Percentiles rank a stretch among this genome's conserved stretches.
phyloP scores from a whole-genome alignment of 2,888 invertebrate species.

The Rhodophaea formosa region DNA sequence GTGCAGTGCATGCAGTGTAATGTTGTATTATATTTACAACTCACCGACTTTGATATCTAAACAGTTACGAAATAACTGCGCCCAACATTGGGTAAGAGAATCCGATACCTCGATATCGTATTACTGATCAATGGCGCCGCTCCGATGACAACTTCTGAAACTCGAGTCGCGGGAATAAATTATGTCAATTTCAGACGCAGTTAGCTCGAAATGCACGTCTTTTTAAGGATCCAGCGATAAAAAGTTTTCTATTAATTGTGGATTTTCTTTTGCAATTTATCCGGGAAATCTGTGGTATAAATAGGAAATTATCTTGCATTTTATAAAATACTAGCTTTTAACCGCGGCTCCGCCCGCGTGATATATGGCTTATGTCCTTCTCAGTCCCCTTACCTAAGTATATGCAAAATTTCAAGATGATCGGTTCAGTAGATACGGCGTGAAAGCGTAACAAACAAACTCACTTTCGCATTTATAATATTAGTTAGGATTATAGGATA shows the following conservation, averaged over 20 bases:
- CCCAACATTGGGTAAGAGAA: constrained; percentile 12
- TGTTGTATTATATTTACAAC: too few relatives aligned
- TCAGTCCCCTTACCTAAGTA: too few relatives aligned
- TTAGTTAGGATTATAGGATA: too few relatives aligned
- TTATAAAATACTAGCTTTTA: too few relatives aligned
- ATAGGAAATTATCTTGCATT: background rate
- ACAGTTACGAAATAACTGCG: background rate
- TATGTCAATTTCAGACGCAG: constrained; percentile 24
- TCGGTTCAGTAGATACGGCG: too few relatives aligned
- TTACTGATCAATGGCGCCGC: constrained; percentile 28
- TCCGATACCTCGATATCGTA: constrained; percentile 23
- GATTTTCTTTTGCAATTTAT: background rate
- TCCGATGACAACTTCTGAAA: constrained; percentile 23
- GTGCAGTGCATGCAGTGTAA: too few relatives aligned
- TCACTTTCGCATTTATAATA: too few relatives aligned
- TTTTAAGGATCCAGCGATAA: background rate
- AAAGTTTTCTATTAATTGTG: background rate
- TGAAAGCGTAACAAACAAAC: too few relatives aligned
- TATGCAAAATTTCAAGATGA: too few relatives aligned
- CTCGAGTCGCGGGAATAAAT: constrained; percentile 25
- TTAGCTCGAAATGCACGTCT: constrained; percentile 15
- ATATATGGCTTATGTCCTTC: too few relatives aligned
- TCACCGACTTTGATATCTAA: background rate
- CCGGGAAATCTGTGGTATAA: background rate
- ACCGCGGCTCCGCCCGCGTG: too few relatives aligned